Evolutionary conservation across 2,113 vertebrate genomes (phyloP).

Genomic region (Boulengeromyrus knoepffleri): DNA sequence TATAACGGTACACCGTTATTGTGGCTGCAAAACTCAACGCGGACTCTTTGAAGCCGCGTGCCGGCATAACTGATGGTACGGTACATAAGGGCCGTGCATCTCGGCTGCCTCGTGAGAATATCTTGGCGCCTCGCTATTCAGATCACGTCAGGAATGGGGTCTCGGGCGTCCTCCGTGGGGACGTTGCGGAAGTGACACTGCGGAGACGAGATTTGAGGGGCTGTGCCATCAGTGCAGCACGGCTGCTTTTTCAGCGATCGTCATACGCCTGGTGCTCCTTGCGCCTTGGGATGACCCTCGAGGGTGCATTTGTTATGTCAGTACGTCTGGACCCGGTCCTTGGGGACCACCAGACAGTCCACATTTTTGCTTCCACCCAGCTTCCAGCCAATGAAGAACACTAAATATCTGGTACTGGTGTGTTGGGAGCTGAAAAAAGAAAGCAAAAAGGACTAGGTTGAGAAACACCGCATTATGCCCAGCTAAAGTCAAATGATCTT

Average conservation of each 20-base stretch:
- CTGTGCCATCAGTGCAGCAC: background rate
- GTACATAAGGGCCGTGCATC: background rate
- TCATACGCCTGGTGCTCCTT: background rate
- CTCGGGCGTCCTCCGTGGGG: background rate
- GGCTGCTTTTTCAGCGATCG: background rate
- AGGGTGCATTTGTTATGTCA: background rate
- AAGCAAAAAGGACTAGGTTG: background rate
- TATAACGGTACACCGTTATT: background rate
- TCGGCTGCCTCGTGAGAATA: background rate
- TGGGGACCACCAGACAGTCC: background rate
- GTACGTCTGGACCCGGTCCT: background rate
- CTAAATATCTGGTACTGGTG: background rate
- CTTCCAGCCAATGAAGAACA: background rate
- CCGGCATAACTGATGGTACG: background rate
- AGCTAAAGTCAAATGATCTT: background rate
- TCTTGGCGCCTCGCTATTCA: constrained; percentile 35
- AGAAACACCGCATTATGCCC: background rate
- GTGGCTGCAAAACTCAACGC: background rate
- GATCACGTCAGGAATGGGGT: constrained; percentile 14
- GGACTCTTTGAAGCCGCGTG: background rate
- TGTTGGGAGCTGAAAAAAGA: background rate
- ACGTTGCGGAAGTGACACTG: background rate
- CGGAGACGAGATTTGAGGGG: background rate
- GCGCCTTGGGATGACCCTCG: background rate
- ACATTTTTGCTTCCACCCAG: background rate